phyloP scores from a whole-genome alignment of 2,888 invertebrate species.

The Bombylius major region DNA sequence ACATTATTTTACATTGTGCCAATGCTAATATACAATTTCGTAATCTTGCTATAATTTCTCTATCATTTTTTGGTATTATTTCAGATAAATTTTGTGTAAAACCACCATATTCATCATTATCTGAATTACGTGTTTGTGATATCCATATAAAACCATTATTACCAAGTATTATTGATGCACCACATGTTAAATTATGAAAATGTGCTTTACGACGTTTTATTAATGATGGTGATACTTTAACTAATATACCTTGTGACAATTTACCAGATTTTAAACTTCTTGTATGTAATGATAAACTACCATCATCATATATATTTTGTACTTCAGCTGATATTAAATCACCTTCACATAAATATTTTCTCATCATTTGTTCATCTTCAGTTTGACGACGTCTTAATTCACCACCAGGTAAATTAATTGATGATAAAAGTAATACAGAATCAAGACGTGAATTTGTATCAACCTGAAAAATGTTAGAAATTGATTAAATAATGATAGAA shows the following conservation, averaged over 20 bases:
- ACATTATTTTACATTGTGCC: constrained; percentile 73
- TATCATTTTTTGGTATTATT: constrained; percentile 54
- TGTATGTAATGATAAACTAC: constrained; percentile 85
- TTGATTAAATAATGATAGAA: background rate
- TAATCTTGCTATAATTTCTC: constrained; percentile 78
- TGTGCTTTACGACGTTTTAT: constrained; percentile 90
- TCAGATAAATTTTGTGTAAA: constrained; percentile 65
- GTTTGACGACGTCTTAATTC: constrained; percentile 85
- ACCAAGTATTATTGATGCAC: constrained; percentile 85
- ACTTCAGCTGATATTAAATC: constrained; percentile 98
- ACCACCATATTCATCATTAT: constrained; percentile 53
- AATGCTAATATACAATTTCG: constrained; percentile 82
- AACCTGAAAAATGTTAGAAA: constrained; percentile 37
- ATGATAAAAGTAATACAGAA: constrained; percentile 74
- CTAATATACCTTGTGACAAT: constrained; percentile 74
- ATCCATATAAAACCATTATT: constrained; percentile 97
- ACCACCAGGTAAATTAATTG: constrained; percentile 94
- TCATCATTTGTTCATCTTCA: constrained; percentile 97
- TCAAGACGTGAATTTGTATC: constrained; percentile 85
- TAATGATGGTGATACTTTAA: constrained; percentile 84
- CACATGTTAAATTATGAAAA: constrained; percentile 86
- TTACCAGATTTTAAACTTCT: constrained; percentile 96
- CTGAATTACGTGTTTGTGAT: constrained; percentile 51
- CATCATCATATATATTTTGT: constrained; percentile 83
- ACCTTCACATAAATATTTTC: constrained; percentile 84